Evolutionary conservation across 1,140 invertebrate species (phyloP).

Genomic region (Parapsyche elsis): DNA sequence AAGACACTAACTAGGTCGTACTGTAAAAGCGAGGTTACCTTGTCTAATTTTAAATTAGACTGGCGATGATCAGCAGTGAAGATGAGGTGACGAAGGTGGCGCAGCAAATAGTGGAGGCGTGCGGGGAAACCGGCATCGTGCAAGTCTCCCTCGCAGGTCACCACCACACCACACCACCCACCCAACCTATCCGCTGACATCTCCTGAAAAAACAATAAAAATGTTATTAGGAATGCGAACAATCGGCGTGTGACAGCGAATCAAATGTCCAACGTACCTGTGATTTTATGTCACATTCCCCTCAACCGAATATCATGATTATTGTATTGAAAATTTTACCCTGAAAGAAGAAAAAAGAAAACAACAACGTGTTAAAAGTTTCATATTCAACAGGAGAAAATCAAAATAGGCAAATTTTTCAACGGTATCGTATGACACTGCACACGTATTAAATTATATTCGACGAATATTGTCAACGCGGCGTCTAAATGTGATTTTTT

Average conservation of each 20-base stretch:
- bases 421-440: not conserved
- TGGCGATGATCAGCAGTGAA: conserved; percentile 61
- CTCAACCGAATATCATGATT: conserved; percentile 61
- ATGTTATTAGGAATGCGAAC: not conserved
- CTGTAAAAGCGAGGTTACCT: too few relatives aligned
- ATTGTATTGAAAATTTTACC: not conserved
- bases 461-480: too few relatives aligned
- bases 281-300: conserved; percentile 68
- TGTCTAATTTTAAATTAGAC: conserved; percentile 66
- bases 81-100: conserved; percentile 63
- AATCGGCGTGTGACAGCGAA: not conserved
- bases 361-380: too few relatives aligned
- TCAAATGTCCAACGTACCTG: conserved; percentile 59
- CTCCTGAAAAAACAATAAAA: conserved; percentile 56
- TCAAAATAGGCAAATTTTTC: not conserved
- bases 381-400: not conserved
- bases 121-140: conserved; percentile 65
- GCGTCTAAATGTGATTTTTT: too few relatives aligned
- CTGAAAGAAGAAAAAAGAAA: not conserved
- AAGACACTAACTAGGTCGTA: not conserved
- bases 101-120: conserved; percentile 64
- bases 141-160: conserved; percentile 67
- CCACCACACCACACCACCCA: conserved; percentile 60
- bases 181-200: conserved; percentile 56
- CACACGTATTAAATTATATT: not conserved